Base-by-base conservation (phyloP, 35 echinoderm and acorn worm genomes). In the Heliocidaris erythrogramma region DNA sequence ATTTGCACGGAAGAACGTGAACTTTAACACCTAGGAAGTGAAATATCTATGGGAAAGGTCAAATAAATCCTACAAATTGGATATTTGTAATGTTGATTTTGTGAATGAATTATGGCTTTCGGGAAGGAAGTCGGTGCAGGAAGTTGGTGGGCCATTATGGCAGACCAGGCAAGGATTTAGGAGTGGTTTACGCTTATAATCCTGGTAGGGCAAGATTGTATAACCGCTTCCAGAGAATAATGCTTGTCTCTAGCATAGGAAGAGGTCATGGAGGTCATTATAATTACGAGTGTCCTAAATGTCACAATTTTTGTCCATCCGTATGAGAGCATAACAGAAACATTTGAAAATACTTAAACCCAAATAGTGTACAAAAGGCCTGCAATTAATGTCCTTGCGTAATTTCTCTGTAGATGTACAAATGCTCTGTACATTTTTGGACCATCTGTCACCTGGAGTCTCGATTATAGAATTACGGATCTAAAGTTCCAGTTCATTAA, bases 31-130 rank as follows among this genome's bases (percentile, higher is more conserved):
- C 21, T 21, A 29, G 65, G 65, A 78, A n/a, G 65, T 78, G 65
- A 78, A 27, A 78, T 27, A 78, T 78, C 21, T 5, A 78, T 78
- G 65, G 65, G 65, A 78, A 27, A 24, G 65, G 65, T 78, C 65
- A 78, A 21, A 27, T 78, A 78, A 78, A 24, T 78, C 65, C 17
- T 78, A 4, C 17, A 78, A 78, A 78, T 78, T 78, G 65, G 65
- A 78, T 78, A 78, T 78, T 42, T 78, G 13, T 78, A 7, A 7
- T 78, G 65, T 78, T 78, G 65, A 78, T 78, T 78, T 78, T 78
- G 65, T 78, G 65, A 78, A 78, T 78, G 65, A 78, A 78, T 78
- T 78, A 78, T 78, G 65, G 65, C 65, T 78, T 78, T 78, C 65
- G 65, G 65, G 65, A 78, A 78, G 65, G 65, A 78, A 78, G 65